Evolutionary conservation across 2,888 invertebrate genomes (phyloP), one percentile per base, ranked within the genome.

Genomic region (Trimorus sp.): DNA sequence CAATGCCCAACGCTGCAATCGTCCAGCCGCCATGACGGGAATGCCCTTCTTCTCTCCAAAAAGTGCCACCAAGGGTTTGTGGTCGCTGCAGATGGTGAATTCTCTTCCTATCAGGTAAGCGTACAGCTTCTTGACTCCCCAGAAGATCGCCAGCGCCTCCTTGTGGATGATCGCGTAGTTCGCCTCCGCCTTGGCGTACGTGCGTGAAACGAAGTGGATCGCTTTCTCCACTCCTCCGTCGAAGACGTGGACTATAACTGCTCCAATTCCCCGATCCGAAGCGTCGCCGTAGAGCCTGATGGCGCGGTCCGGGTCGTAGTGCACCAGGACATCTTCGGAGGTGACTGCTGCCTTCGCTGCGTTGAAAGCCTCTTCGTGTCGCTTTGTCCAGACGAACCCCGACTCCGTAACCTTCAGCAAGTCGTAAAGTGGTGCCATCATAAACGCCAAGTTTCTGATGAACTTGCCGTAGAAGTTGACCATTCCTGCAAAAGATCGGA

Each of bases 181-280:
- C 68, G 87, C 84, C 83, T 91, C 89, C 7, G 88, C 84, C 38
- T 77, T 79, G 1, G 84, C 84, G 15, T 89, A 74, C 0, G 87
- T 85, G 75, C 87, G 69, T 0, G 89, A 90, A 11, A 85, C 88
- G 82, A 87, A 90, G 49, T 76, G 53, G n/a, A 89, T 87, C 9
- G 89, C 87, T 63, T 81, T 87, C 51, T 88, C 88, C 0, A 70
- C 56, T 7, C 86, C 87, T 71, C 86, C 84, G 0, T 84, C 84
- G 53, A 87, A 81, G 15, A 83, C 63, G 69, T 88, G 89, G n/a
- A 84, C 68, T 15, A 89, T 54, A 14, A 89, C 87, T 7, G 84
- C 87, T 12, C 88, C 89, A 54, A 89, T 82, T 7, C 88, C 89
- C 59, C 86, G 83, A 14, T 65, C 76, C 0, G 81, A 83, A 38